These are phyloP conservation scores for Anolis apletophallus DNA, from an alignment of 2,797 vertebrate species.

Conservation along the genomic window DNA sequence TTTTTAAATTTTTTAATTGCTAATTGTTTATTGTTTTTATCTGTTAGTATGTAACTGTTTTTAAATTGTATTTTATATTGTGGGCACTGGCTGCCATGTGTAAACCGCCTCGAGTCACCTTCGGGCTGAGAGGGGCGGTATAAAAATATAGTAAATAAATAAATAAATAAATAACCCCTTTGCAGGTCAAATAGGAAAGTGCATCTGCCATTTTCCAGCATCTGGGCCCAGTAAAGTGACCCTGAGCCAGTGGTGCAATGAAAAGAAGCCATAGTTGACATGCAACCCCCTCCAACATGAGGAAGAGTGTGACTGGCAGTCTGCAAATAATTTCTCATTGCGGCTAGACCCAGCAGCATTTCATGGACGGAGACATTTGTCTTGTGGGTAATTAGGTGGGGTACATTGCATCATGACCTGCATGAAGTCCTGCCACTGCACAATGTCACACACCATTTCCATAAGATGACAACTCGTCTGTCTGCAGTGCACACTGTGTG, in stretches of 20 bases:
- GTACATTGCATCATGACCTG: conserved; percentile 22
- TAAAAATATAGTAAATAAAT: no score
- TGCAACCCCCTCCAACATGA: background rate
- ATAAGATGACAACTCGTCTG: conserved; percentile 45
- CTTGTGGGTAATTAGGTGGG: conserved; percentile 50
- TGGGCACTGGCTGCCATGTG: no score
- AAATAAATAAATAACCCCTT: no score
- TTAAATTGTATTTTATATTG: no score
- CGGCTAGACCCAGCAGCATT: conserved; percentile 11
- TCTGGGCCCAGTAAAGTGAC: background rate
- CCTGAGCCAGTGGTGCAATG: no score
- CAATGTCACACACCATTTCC: conserved; percentile 49
- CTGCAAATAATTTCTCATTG: conserved; percentile 7
- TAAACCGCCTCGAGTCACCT: no score
- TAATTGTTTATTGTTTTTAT: no score
- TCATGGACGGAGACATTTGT: conserved; percentile 38
- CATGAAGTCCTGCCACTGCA: conserved; percentile 31
- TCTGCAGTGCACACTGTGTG: conserved; percentile 33
- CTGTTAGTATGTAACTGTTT: no score
- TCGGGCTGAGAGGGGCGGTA: no score
- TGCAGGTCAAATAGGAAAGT: background rate
- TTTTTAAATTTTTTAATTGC: no score
- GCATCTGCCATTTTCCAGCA: background rate
- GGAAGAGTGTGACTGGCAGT: background rate
- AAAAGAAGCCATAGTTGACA: background rate